phyloP scores from a whole-genome alignment of 2,888 invertebrate genomes.

The Thereva nobilitata region DNA sequence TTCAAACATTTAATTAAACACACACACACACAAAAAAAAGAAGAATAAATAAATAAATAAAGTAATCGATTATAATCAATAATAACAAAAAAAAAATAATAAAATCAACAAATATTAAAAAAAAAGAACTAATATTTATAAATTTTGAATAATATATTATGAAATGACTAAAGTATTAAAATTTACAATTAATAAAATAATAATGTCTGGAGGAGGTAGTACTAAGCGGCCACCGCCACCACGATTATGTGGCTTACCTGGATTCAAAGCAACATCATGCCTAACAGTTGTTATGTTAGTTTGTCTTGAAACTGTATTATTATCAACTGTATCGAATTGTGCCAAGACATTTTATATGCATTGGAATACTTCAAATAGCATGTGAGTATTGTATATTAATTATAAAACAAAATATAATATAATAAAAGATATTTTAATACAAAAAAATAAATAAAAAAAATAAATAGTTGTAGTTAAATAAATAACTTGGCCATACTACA shows the following conservation, averaged over 20 bases:
- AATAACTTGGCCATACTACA: too few relatives aligned
- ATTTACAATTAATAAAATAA: conserved; percentile 7
- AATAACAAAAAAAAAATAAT: not conserved
- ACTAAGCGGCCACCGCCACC: conserved; percentile 44
- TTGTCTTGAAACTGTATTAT: conserved; percentile 63
- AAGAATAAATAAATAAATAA: too few relatives aligned
- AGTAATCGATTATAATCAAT: too few relatives aligned
- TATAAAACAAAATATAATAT: too few relatives aligned
- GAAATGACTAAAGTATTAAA: conserved; percentile 1
- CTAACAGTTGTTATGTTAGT: conserved; percentile 62
- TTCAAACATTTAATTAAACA: too few relatives aligned
- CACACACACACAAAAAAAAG: too few relatives aligned
- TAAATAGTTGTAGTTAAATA: too few relatives aligned
- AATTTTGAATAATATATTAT: not conserved
- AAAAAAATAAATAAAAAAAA: too few relatives aligned
- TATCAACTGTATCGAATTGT: conserved; percentile 68
- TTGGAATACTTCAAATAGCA: conserved; percentile 89
- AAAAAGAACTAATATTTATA: not conserved
- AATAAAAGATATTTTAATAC: too few relatives aligned
- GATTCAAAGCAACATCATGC: conserved; percentile 59
- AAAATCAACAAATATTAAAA: too few relatives aligned
- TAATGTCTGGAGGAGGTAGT: conserved; percentile 45
- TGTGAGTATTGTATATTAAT: conserved; percentile 54
- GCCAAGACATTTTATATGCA: conserved; percentile 85
- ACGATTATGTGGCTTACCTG: conserved; percentile 50